Evolutionary conservation across 2,888 invertebrate species (phyloP).

Genomic region (Eudasyphora cyanicolor): DNA sequence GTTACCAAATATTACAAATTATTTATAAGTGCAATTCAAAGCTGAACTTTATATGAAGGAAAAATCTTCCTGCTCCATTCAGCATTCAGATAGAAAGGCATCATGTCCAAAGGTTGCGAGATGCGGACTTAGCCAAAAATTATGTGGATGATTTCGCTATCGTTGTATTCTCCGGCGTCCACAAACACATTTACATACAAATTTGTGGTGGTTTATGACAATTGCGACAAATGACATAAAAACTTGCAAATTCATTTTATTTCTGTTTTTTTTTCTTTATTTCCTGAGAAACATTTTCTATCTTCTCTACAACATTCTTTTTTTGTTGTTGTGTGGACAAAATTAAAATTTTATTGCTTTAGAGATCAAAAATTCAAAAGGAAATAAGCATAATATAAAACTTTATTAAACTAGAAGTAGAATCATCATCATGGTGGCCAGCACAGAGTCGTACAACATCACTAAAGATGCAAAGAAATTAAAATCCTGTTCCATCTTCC

Average conservation of each 20-base stretch:
- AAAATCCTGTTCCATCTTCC: constrained; percentile 11
- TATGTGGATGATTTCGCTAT: neutral
- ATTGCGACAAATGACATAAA: neutral
- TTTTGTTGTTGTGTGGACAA: constrained; percentile 25
- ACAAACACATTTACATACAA: neutral
- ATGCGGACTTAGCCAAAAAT: neutral
- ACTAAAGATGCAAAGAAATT: constrained; percentile 14
- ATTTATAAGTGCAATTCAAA: neutral
- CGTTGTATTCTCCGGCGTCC: neutral
- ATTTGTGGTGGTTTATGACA: neutral
- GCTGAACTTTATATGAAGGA: constrained; percentile 44
- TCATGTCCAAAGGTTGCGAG: constrained; percentile 3
- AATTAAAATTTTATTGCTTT: constrained; percentile 47
- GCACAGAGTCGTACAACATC: neutral
- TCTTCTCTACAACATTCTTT: neutral
- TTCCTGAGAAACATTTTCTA: neutral
- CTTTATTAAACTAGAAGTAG: neutral
- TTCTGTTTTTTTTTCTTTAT: neutral
- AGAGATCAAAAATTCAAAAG: constrained; percentile 41
- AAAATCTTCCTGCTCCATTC: neutral
- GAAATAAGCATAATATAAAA: constrained; percentile 29
- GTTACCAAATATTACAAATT: constrained; percentile 42
- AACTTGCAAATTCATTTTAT: constrained; percentile 1
- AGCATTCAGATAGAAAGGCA: neutral
- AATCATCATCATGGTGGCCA: neutral